Percentiles rank a stretch among this genome's conserved stretches.
phyloP scores from a whole-genome alignment of 2,113 vertebrate species.

The Pterocles orientalis region DNA sequence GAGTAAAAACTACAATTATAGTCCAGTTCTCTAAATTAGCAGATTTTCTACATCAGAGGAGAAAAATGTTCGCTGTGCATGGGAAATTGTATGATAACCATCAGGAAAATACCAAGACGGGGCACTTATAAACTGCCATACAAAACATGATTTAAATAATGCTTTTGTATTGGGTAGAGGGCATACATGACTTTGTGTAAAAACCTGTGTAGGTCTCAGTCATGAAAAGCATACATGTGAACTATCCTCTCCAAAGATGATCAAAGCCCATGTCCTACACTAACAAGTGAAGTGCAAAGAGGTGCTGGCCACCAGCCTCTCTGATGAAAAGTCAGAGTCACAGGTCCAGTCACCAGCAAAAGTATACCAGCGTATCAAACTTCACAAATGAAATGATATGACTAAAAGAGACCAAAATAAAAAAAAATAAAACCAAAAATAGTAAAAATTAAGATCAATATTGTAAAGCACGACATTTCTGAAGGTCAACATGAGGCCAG shows the following conservation, averaged over 20 bases:
- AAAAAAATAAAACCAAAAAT: background rate
- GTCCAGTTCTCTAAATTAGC: background rate
- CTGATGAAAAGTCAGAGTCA: background rate
- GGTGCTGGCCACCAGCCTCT: background rate
- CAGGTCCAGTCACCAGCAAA: background rate
- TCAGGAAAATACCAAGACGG: background rate
- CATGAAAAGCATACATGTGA: background rate
- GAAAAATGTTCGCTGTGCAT: background rate
- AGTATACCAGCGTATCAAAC: background rate
- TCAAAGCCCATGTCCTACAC: background rate
- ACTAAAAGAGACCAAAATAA: background rate
- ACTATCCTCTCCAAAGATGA: background rate
- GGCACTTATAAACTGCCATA: background rate
- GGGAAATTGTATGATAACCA: background rate
- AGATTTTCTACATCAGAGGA: background rate
- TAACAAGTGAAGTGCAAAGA: background rate
- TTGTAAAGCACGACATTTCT: slow-evolving; percentile 16
- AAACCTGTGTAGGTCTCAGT: background rate
- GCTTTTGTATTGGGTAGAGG: background rate
- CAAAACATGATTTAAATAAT: background rate
- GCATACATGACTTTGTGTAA: background rate
- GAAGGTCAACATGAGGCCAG: slow-evolving; percentile 41
- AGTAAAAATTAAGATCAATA: background rate
- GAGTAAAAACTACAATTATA: background rate
- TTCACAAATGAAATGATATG: background rate